These are phyloP conservation scores for Atethmia centrago DNA, from an alignment of 2,888 invertebrate genomes.

Conservation along the genomic window DNA sequence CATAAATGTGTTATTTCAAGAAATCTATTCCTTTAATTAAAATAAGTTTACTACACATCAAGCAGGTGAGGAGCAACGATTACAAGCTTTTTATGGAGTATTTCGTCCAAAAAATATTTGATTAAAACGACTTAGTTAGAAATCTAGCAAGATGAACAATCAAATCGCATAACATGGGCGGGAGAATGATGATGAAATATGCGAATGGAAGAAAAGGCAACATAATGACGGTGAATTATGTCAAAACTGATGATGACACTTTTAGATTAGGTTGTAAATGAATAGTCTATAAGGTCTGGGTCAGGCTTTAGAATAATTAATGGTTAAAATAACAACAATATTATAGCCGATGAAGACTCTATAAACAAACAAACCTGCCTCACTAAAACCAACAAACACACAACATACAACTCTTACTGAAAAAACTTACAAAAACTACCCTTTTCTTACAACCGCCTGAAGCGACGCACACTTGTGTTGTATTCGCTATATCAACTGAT, in stretches of 20 bases:
- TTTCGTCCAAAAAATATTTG: not conserved
- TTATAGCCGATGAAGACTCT: not conserved
- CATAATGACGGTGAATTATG: not conserved
- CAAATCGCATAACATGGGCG: not conserved
- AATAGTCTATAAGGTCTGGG: not conserved
- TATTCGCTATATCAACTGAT: slow-evolving; percentile 21
- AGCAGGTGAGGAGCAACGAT: not conserved
- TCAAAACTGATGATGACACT: not conserved
- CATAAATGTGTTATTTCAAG: not conserved
- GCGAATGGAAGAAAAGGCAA: no score
- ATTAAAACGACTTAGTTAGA: not conserved
- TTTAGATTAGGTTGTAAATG: not conserved
- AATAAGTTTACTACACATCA: not conserved
- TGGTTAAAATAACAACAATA: not conserved
- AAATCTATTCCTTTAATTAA: not conserved
- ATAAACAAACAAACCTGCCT: slow-evolving; percentile 1
- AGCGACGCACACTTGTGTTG: slow-evolving; percentile 34
- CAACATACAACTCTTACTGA: not conserved
- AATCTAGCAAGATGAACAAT: not conserved
- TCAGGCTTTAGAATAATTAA: not conserved
- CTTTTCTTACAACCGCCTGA: slow-evolving; percentile 15
- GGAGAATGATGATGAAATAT: no score
- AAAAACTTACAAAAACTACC: slow-evolving; percentile 6
- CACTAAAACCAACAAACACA: slow-evolving; percentile 13
- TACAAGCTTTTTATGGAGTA: not conserved